Percentiles rank a stretch among this genome's conserved stretches.
Conservation (phyloP, 2,888 invertebrate genomes). For the Acanthacorydalis orientalis region DNA sequence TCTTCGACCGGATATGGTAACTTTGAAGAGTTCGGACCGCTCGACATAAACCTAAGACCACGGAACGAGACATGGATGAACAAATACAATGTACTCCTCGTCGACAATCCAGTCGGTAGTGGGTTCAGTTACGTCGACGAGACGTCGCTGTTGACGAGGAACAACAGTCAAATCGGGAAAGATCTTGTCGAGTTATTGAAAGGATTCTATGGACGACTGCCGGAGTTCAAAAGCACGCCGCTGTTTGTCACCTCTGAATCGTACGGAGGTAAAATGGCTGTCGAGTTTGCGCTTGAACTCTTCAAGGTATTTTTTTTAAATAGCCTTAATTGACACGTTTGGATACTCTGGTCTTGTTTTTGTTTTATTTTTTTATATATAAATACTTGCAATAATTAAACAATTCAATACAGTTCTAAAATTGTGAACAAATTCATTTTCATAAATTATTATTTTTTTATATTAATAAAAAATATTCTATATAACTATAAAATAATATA, state of each 20-base stretch:
- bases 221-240: slow-evolving; percentile 33
- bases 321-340: no score
- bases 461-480: no score
- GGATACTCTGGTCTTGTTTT: no score
- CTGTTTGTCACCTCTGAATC: slow-evolving; percentile 46
- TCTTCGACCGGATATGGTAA: slow-evolving; percentile 75
- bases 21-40: slow-evolving; percentile 67
- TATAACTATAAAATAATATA: no score
- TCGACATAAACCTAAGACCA: slow-evolving; percentile 45
- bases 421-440: no score
- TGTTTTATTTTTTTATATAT: no score
- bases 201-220: slow-evolving; percentile 29
- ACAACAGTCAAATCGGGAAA: slow-evolving; percentile 38
- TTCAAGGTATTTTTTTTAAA: background rate
- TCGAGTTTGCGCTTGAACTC: slow-evolving; percentile 31
- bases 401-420: no score
- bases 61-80: slow-evolving; percentile 64
- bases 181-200: slow-evolving; percentile 36
- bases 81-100: slow-evolving; percentile 63
- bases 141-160: slow-evolving; percentile 27
- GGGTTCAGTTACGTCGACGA: slow-evolving; percentile 67
- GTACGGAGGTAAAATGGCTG: slow-evolving; percentile 51
- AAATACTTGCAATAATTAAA: no score
- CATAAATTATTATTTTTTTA: no score
- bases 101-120: slow-evolving; percentile 77